Base-by-base conservation (phyloP, 2,888 invertebrate species). In the Dasysyrphus albostriatus region DNA sequence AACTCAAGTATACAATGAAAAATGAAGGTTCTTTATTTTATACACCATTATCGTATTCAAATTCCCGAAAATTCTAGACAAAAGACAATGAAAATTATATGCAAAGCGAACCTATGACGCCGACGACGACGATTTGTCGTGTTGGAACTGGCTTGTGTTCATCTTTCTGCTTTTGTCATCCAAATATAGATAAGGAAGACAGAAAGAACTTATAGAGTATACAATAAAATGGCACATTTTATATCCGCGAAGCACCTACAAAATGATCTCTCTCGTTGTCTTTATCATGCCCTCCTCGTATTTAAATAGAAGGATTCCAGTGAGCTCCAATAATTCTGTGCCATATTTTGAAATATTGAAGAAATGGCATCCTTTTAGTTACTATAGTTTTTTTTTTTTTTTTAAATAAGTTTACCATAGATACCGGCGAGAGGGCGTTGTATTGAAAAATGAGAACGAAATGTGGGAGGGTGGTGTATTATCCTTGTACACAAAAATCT, bases 51-150 rank as follows among this genome's bases (percentile, higher is more conserved):
- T 61, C 24, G 42, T 61, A 61, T 61, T 61, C 61, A 61, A 61
- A 61, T 61, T 42, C 39, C 24, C 61, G 14, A 61, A 42, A 42
- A 61, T 42, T 61, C 42, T 42, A 61, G 61, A 61, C 61, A 61
- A 61, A 61, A 61, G 61, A 61, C 61, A 39, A 42, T 61, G 61
- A 42, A 42, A 61, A 61, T 61, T 42, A 61, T 61, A 42, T 61
- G 24, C 24, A 42, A 61, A 61, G 42, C n/a, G 61, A 61, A 83
- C 61, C 69, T 44, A 42, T 67, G 39, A 56, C 70, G 61, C n/a
- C 39, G 12, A 12, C 70, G 78, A 73, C 78, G 32, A 73, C 83
- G 32, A 78, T 54, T 69, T 61, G 83, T 83, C 83, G 78, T n/a
- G n/a, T 78, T 39, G 69, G 78, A 24, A 3, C 74, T 39, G 69